Evolutionary conservation across 2,888 invertebrate genomes (phyloP).

Genomic region (Mechanitis mazaeus): DNA sequence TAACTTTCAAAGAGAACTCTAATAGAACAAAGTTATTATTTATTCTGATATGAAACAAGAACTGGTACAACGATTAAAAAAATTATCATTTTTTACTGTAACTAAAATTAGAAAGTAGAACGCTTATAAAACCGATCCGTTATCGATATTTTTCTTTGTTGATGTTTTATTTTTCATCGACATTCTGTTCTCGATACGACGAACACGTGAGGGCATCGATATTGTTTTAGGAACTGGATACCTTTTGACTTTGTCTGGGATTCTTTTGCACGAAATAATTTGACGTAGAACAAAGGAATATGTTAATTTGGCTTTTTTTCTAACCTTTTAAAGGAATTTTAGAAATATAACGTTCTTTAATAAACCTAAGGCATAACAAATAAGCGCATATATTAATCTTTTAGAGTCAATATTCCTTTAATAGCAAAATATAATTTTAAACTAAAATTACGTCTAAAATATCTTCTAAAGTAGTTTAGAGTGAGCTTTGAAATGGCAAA

Average conservation of each 20-base stretch:
- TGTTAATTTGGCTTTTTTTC: too few species aligned
- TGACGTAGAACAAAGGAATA: too few species aligned
- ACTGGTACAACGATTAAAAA: neutral
- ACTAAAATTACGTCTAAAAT: neutral
- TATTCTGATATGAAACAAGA: neutral
- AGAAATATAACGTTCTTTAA: too few species aligned
- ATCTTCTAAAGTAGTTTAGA: neutral
- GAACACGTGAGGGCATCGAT: too few species aligned
- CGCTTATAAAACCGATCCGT: neutral
- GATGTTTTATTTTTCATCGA: neutral
- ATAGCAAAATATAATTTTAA: neutral
- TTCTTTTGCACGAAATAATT: too few species aligned
- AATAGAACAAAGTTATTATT: neutral
- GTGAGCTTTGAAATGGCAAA: neutral
- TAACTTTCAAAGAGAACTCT: neutral
- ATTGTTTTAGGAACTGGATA: too few species aligned
- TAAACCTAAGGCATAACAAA: too few species aligned
- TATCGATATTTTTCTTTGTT: neutral
- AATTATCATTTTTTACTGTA: neutral
- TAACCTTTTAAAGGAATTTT: too few species aligned
- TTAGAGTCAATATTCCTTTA: too few species aligned
- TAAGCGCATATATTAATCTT: too few species aligned
- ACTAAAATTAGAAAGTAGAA: constrained; percentile 2
- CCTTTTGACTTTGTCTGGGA: too few species aligned
- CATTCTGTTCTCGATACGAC: too few species aligned